Evolutionary conservation across 2,113 vertebrate species (phyloP), one percentile per base, ranked within the genome.

Genomic region (Triplophysa rosa): DNA sequence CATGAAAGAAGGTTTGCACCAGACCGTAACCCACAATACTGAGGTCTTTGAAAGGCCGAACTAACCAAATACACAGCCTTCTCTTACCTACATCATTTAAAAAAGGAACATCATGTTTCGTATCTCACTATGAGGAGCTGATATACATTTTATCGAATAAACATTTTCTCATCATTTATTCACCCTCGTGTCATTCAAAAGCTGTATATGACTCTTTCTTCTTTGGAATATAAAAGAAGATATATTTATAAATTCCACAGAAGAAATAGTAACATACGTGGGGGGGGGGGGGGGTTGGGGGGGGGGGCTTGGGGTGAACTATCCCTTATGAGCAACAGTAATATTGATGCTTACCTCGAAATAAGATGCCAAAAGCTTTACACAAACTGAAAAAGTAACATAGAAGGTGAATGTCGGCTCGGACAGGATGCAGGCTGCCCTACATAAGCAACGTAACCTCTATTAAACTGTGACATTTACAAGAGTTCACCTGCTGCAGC

Each of bases 391-490:
- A 8, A 29, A 52, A 24, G 64, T 9, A 47, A 65, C 16, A 52
- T 2, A 2, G 7, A 45, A 6, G 17, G 45, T 37, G 16, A 42
- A 17, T 16, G 19, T 65, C 61, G 10, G 74, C 11, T 77, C 59
- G 19, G 54, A 75, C 26, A 75, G 54, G 19, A 54, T n/a, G 33
- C 47, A 59, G 52, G 37, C 74, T 54, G 62, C 16, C 24, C 73
- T 61, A 40, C 40, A 47, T 68, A 49, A 37, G 49, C 52, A 3
- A 7, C 10, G 4, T 77, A 67, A 52, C 71, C 83, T 82, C n/a
- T 26, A 71, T 70, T 72, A 77, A 70, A 80, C 64, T 83, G 74
- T 85, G 74, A 78, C 84, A 80, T 85, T 81, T 78, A 59, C 26
- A 77, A 52, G 56, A 40, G 59, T 49, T 63, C 33, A 78, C 59